These are phyloP conservation scores for Helostoma temminkii DNA, from an alignment of 2,797 vertebrate species.

Conservation along the genomic window DNA sequence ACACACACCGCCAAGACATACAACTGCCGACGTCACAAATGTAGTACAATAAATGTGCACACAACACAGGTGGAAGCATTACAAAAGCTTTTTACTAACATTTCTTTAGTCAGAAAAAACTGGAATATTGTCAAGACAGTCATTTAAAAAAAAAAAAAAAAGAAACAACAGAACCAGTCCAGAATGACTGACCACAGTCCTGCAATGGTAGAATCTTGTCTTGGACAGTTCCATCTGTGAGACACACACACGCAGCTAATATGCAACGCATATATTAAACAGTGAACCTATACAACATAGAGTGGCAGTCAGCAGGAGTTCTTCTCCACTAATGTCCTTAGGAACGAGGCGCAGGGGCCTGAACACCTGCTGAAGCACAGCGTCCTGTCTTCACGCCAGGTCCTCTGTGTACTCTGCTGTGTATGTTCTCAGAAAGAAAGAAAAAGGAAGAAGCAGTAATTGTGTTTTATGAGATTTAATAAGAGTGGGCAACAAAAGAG, in stretches of 20 bases:
- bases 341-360: neutral
- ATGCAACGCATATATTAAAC: neutral
- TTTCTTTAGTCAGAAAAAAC: neutral
- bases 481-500: neutral
- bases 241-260: neutral
- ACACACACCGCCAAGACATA: neutral
- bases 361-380: conserved; percentile 7
- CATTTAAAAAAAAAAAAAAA: neutral
- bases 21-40: neutral
- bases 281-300: neutral
- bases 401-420: neutral
- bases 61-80: conserved; percentile 7
- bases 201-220: conserved; percentile 1
- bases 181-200: no score
- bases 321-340: conserved; percentile 8
- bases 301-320: neutral
- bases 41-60: conserved; percentile 18
- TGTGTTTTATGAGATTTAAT: conserved; percentile 5
- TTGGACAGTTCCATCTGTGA: conserved; percentile 9
- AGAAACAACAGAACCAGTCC: neutral
- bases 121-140: neutral
- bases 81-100: conserved; percentile 20
- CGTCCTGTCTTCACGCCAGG: neutral
- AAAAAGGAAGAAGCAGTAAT: neutral
- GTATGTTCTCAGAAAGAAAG: neutral